Percentiles rank a stretch among this genome's conserved stretches.
Conservation (phyloP, 1,140 invertebrate genomes). For the Drosophila bocki region DNA sequence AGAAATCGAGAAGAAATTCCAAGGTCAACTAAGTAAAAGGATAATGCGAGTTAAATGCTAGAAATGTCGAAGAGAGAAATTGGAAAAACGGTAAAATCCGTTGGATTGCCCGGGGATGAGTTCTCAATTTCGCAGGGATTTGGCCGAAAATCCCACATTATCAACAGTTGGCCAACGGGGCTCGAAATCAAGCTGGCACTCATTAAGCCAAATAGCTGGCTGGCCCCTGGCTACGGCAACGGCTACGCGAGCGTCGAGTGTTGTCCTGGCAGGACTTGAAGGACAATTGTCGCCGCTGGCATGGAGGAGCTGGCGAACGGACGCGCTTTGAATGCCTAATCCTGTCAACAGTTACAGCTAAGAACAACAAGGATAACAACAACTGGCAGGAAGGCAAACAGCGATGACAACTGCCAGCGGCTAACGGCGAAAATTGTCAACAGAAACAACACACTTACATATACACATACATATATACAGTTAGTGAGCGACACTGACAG, state of each 20-base stretch:
- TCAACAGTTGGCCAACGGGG: conserved; percentile 42
- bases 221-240: conserved; percentile 23
- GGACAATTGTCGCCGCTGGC: conserved; percentile 60
- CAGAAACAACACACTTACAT: conserved; percentile 50
- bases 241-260: conserved; percentile 12
- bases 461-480: background rate
- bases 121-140: conserved; percentile 25
- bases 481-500: conserved; percentile 40
- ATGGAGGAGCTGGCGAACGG: conserved; percentile 24
- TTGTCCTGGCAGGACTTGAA: conserved; percentile 32
- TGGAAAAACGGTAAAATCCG: conserved; percentile 4
- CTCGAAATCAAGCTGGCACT: conserved; percentile 46
- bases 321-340: conserved; percentile 67
- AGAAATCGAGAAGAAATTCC: background rate
- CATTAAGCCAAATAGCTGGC: conserved; percentile 47
- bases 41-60: conserved; percentile 20
- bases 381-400: conserved; percentile 41
- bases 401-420: conserved; percentile 51
- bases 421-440: conserved; percentile 37
- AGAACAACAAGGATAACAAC: conserved; percentile 34
- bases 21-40: background rate
- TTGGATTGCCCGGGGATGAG: conserved; percentile 17
- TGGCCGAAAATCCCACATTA: conserved; percentile 41
- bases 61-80: background rate
- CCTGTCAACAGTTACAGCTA: conserved; percentile 47